Base-by-base conservation (phyloP, 1,140 invertebrate genomes). In the Orussus abietinus region DNA sequence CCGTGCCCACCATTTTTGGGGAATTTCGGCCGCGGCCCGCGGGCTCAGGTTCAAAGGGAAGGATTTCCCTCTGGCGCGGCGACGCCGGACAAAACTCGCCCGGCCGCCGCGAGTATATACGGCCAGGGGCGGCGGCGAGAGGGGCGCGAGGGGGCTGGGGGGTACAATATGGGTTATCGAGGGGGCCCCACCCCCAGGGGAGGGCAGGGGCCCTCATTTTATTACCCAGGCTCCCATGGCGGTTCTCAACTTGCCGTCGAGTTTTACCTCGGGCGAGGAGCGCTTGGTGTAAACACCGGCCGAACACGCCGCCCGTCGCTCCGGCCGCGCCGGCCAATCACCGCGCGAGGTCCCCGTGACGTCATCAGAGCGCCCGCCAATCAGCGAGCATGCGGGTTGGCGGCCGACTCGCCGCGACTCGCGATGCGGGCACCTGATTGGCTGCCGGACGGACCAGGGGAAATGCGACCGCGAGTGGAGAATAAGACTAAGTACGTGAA, bases 81-180 rank as follows among this genome's bases (percentile, higher is more conserved):
- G 33, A 41, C 31, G 45, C 35, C 18, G 66, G 69, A 71, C 69
- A 71, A 71, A 71, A 73, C 62, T 63, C 48, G 51, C 42, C 53
- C 66, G 53, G 61, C 57, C 62, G 55, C 51, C 57, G 53, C 44
- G 61, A 65, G 69, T 71, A 69, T 71, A 69, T 70, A 71, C 66
- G 66, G 66, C 63, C 64, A 68, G 66, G 62, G 67, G 62, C 61
- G 58, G 60, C 56, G 63, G 47, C 40, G 50, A 35, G 47, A 10
- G 38, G 47, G 22, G 28, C 11, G 51, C 38, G 25, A 48, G 60
- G 52, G 57, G 57, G 46, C 53, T 48, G 60, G 61, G 61, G 69
- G 66, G 66, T 67, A 71, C 67, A 72, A 72, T 71, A 69, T 72
- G 70, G 70, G 69, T 73, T 71, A 72, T 69, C 65, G 67, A 69